Evolutionary conservation across 1,140 invertebrate species (phyloP).

Genomic region (Babylonia areolata): DNA sequence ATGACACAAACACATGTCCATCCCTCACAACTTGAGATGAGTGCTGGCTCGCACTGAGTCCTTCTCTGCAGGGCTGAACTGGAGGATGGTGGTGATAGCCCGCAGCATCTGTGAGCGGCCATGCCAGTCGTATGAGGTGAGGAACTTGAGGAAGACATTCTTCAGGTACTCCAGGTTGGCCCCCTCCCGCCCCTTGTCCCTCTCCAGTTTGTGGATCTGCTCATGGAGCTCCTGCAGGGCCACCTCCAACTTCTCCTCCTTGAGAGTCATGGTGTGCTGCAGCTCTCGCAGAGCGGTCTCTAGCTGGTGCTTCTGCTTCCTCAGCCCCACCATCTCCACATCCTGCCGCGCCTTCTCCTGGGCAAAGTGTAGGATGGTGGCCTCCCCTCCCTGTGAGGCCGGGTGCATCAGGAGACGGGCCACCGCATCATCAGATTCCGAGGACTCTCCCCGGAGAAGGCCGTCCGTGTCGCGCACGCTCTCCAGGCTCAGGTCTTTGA

Average conservation of each 20-base stretch:
- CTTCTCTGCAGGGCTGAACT: conserved; percentile 85
- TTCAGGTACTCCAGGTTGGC: conserved; percentile 93
- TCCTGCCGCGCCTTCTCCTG: conserved; percentile 89
- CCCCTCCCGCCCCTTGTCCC: conserved; percentile 87
- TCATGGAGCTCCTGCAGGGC: conserved; percentile 78
- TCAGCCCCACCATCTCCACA: conserved; percentile 84
- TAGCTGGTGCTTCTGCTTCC: conserved; percentile 84
- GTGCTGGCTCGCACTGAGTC: conserved; percentile 67
- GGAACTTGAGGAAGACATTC: conserved; percentile 90
- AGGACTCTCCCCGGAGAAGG: conserved; percentile 33
- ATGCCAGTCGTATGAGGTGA: conserved; percentile 79
- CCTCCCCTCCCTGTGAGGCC: conserved; percentile 65
- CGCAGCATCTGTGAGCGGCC: conserved; percentile 90
- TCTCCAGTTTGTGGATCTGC: conserved; percentile 81
- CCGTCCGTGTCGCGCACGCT: conserved; percentile 22
- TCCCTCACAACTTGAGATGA: conserved; percentile 21
- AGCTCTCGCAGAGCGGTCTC: conserved; percentile 83
- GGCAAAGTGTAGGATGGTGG: conserved; percentile 87
- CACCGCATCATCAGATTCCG: conserved; percentile 66
- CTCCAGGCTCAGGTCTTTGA: conserved; percentile 32
- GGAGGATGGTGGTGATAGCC: conserved; percentile 89
- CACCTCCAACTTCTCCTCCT: conserved; percentile 80
- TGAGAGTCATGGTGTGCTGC: conserved; percentile 79
- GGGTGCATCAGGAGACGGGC: conserved; percentile 60
- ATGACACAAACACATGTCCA: no score